A percentile compares a stretch with the other conserved stretches of the same genome.
Conservation (phyloP, 1,140 invertebrate species). For the Trachelipus rathkii region DNA sequence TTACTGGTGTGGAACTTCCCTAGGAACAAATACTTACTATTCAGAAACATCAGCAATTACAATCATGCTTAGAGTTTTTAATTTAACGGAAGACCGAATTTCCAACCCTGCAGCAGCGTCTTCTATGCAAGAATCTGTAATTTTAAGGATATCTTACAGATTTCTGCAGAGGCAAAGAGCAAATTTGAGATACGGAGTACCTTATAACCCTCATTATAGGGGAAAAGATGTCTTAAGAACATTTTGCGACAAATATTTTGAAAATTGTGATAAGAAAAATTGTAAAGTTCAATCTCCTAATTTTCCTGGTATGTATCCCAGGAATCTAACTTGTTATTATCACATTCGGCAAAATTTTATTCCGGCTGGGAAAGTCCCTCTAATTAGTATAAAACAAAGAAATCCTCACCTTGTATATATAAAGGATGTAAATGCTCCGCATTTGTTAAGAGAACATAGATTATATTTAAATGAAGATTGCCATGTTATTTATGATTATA, state of each 20-base stretch:
- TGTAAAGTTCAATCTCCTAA: constrained; percentile 80
- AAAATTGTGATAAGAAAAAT: constrained; percentile 79
- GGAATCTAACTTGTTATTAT: constrained; percentile 79
- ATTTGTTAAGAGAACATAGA: constrained; percentile 36
- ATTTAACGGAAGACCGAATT: constrained; percentile 59
- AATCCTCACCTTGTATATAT: constrained; percentile 45
- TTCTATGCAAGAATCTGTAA: constrained; percentile 33
- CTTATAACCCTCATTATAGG: constrained; percentile 58
- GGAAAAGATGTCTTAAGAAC: constrained; percentile 80
- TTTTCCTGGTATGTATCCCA: constrained; percentile 77
- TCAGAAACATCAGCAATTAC: constrained; percentile 73
- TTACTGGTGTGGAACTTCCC: constrained; percentile 76
- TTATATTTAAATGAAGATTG: constrained; percentile 71
- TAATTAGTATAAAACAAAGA: constrained; percentile 38
- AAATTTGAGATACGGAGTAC: constrained; percentile 64
- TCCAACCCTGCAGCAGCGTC: constrained; percentile 10
- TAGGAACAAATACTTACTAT: constrained; percentile 80
- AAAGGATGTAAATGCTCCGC: constrained; percentile 42
- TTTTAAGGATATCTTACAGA: constrained; percentile 73
- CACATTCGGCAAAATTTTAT: constrained; percentile 64
- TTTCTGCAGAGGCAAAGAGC: constrained; percentile 69
- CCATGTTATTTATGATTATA: constrained; percentile 79
- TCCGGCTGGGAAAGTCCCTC: constrained; percentile 51
- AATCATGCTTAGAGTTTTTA: constrained; percentile 65
- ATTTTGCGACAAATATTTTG: constrained; percentile 80